Evolutionary conservation across 2,797 vertebrate species (phyloP).

Genomic region (Lindbergichthys nudifrons): DNA sequence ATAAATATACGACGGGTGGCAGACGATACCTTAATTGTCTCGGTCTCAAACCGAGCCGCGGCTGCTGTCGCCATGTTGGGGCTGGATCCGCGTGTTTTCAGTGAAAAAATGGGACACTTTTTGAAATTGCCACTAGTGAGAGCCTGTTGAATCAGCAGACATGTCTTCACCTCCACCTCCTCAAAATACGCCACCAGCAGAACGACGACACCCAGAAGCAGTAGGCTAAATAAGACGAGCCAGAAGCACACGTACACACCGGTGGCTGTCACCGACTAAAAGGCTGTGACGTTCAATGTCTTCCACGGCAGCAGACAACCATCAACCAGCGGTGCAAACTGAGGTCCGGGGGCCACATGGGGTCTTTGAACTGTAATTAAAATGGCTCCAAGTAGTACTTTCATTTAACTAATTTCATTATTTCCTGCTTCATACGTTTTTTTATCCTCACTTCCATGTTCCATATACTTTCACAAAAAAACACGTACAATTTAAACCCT

Average conservation of each 20-base stretch:
- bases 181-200: conserved; percentile 8
- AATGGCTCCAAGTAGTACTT: background rate
- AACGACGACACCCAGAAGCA: conserved; percentile 12
- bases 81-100: conserved; percentile 53
- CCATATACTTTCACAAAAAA: no score
- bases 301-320: conserved; percentile 16
- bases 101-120: conserved; percentile 40
- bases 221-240: background rate
- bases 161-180: background rate
- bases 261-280: background rate
- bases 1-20: conserved; percentile 21
- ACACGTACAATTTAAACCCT: fast-evolving
- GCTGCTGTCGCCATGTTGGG: conserved; percentile 80
- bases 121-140: background rate
- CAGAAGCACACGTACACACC: background rate
- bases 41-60: conserved; percentile 46
- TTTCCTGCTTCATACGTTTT: no score
- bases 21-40: conserved; percentile 70
- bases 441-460: background rate
- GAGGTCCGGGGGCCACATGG: conserved; percentile 24
- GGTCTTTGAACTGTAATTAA: conserved; percentile 9
- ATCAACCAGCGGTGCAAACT: conserved; percentile 29
- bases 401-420: background rate
- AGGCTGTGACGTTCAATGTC: conserved; percentile 7
- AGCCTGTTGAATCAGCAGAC: conserved; percentile 4